Percentiles rank a stretch among this genome's conserved stretches.
phyloP scores from a whole-genome alignment of 2,113 vertebrate genomes.

The Myiozetetes cayanensis region DNA sequence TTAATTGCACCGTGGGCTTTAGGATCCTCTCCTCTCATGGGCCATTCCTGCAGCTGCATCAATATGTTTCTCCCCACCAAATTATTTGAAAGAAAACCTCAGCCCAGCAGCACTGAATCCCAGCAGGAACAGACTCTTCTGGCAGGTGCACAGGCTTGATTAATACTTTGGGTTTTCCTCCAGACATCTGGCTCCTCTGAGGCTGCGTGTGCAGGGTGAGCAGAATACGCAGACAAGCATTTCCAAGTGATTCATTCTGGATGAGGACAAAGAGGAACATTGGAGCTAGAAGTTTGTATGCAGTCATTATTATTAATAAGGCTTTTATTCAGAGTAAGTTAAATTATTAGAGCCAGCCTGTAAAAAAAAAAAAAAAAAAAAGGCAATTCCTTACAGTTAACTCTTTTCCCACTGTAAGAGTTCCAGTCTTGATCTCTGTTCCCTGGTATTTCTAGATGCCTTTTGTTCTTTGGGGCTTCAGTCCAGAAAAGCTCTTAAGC shows the following conservation, averaged over 20 bases:
- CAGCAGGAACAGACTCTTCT: neutral
- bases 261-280: neutral
- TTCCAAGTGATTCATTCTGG: conserved; percentile 13
- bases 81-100: neutral
- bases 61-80: neutral
- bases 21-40: neutral
- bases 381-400: neutral
- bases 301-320: conserved; percentile 8
- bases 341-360: neutral
- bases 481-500: conserved; percentile 27
- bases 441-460: neutral
- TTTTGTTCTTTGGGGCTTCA: conserved; percentile 1
- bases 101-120: neutral
- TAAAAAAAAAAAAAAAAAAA: neutral
- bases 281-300: neutral
- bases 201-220: neutral
- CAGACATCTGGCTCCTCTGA: conserved; percentile 46
- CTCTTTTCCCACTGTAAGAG: neutral
- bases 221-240: neutral
- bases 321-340: conserved; percentile 3
- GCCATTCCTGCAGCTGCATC: neutral
- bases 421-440: neutral
- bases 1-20: neutral
- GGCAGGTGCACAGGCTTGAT: neutral
- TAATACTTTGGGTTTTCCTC: conserved; percentile 10